Evolutionary conservation across 2,888 invertebrate genomes (phyloP).

Genomic region (Gerris lacustris): DNA sequence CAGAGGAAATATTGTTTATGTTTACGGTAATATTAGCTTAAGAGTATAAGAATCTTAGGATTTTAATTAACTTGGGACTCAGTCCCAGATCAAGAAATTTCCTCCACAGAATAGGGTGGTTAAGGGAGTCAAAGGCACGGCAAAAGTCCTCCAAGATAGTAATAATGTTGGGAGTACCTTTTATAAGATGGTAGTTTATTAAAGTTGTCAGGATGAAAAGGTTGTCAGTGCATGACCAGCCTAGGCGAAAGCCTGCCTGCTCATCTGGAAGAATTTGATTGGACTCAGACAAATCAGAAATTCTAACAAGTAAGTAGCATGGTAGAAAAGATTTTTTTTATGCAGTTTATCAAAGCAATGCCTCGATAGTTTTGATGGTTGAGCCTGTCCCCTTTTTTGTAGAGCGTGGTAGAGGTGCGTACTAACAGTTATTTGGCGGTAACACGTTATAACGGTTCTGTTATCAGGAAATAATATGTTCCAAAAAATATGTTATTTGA

Average conservation of each 20-base stretch:
- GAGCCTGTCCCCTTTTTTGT: not conserved
- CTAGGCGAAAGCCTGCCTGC: not conserved
- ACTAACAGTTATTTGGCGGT: too few species aligned
- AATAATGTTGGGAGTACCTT: not conserved
- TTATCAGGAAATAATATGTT: too few species aligned
- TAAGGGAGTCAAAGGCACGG: not conserved
- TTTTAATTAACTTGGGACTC: not conserved
- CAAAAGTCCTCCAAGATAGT: not conserved
- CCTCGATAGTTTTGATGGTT: not conserved
- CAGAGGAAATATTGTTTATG: not conserved
- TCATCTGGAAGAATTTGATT: not conserved
- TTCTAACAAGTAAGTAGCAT: too few species aligned
- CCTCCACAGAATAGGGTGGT: not conserved
- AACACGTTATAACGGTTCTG: too few species aligned
- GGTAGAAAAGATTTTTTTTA: too few species aligned
- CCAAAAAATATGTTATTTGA: too few species aligned
- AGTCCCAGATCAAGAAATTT: not conserved
- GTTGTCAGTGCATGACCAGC: not conserved
- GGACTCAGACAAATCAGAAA: not conserved
- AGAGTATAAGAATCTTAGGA: not conserved
- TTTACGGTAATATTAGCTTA: not conserved
- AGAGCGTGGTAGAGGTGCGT: not conserved
- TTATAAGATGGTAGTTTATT: not conserved
- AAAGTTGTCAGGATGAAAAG: not conserved
- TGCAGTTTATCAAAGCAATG: not conserved